Conservation (phyloP, 2,888 invertebrate genomes). For the Eupithecia vulgata region DNA sequence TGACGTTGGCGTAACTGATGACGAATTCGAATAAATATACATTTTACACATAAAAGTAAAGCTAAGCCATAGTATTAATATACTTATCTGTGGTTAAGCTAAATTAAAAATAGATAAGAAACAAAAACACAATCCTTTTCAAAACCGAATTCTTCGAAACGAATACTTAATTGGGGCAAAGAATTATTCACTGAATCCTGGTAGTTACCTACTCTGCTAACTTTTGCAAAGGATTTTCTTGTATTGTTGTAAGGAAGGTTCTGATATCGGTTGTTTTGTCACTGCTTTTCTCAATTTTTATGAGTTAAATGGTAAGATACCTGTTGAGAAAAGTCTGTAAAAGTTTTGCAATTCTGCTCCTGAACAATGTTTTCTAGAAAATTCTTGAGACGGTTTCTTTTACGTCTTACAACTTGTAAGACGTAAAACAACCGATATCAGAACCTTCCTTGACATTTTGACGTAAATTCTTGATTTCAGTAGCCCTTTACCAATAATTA, state of each 20-base stretch:
- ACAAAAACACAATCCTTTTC: slow-evolving; percentile 1
- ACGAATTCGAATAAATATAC: no score
- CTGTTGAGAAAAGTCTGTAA: not conserved
- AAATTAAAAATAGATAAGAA: no score
- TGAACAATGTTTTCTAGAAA: not conserved
- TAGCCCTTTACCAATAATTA: not conserved
- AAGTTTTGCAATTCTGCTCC: not conserved
- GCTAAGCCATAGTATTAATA: no score
- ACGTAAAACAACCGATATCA: not conserved
- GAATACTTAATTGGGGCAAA: not conserved
- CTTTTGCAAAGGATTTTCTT: not conserved
- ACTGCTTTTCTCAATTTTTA: not conserved
- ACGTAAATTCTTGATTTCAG: not conserved
- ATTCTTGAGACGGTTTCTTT: not conserved
- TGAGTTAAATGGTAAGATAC: not conserved
- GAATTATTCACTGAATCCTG: not conserved
- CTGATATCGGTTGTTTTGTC: no score
- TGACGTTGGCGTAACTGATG: no score
- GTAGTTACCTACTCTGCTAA: not conserved
- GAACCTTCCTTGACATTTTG: not conserved
- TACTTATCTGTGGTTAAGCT: no score
- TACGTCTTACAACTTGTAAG: no score
- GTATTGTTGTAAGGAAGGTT: not conserved
- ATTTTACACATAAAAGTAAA: no score
- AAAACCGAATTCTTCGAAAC: not conserved